Base-by-base conservation (phyloP, 1,140 invertebrate species). In the Bilobella aurantiaca region DNA sequence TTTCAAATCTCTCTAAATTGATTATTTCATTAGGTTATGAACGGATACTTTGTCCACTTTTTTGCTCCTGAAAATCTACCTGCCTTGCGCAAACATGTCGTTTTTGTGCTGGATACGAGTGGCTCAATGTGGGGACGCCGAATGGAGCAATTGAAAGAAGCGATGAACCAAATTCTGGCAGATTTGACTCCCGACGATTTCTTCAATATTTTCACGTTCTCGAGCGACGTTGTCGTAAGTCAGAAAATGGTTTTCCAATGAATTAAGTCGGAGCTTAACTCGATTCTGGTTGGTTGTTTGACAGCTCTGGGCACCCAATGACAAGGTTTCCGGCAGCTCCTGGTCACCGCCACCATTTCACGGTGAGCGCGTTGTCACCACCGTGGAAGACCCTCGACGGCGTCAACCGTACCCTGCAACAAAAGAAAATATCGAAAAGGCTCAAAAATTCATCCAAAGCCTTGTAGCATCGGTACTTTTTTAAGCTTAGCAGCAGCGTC, bases 21-120 rank as follows among this genome's bases (percentile, higher is more conserved):
- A 53, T 23, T 53, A 18, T 23, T 14, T 32, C 65, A 63, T 5
- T 75, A 86, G 83, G 79, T 87, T 3, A 83, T 85, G 66, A 84
- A 87, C 69, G 87, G 87, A 0, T 87, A 88, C 75, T 89, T 89
- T 76, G 85, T 89, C 1, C 87, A 89, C 72, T 88, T 86, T 78
- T 86, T 87, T 72, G 82, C 85, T 1, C 86, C 86, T 1, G 67
- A 74, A n/a, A 76, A 76, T 32, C 75, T 87, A 58, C 77, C 80
- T 31, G 79, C 84, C 1, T 75, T 87, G 49, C 80, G 79, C 25
- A 87, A 87, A 74, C 83, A 87, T 69, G 85, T 86, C 0, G 79
- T 88, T 2, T 88, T 89, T 73, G 82, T 88, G 1, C 77, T 88
- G 63, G 87, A 88, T 74, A 81, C 83, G 0, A 86, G 85, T 42